These are phyloP conservation scores for Xanthia icteritia DNA, from an alignment of 2,888 invertebrate genomes.

Conservation along the genomic window DNA sequence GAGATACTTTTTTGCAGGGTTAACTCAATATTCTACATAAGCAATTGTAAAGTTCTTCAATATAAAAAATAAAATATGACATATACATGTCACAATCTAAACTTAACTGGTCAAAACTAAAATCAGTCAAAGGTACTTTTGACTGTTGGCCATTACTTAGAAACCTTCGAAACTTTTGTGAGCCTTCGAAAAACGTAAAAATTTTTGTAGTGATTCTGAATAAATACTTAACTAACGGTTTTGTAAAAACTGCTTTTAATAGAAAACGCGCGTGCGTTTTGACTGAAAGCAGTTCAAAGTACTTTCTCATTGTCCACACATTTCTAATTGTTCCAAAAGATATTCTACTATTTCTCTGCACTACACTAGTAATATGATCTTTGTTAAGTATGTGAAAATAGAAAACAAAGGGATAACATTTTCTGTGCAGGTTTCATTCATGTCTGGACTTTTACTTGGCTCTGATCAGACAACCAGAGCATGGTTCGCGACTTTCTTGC, in stretches of 20 bases:
- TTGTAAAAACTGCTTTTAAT: too few relatives aligned
- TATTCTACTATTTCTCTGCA: background rate
- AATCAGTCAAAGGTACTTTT: background rate
- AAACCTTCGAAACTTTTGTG: background rate
- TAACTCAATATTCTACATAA: background rate
- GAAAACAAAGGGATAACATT: background rate
- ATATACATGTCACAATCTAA: background rate
- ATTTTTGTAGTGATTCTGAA: too few relatives aligned
- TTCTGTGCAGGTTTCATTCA: constrained; percentile 92
- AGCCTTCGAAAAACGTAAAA: too few relatives aligned
- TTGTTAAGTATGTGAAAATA: background rate
- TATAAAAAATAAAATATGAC: background rate
- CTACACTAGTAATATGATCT: too few relatives aligned
- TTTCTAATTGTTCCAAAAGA: background rate
- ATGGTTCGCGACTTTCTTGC: constrained; percentile 98
- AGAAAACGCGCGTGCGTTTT: background rate
- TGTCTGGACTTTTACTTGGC: constrained; percentile 96
- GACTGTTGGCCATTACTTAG: background rate
- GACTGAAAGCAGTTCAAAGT: background rate
- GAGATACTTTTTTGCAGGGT: constrained; percentile 54
- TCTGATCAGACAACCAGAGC: constrained; percentile 96
- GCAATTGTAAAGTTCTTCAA: background rate
- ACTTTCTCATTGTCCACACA: background rate
- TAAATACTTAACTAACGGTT: too few relatives aligned
- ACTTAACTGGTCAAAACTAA: background rate